Evolutionary conservation across 2,113 vertebrate genomes (phyloP).

Genomic region (Notarius quadriscutis): DNA sequence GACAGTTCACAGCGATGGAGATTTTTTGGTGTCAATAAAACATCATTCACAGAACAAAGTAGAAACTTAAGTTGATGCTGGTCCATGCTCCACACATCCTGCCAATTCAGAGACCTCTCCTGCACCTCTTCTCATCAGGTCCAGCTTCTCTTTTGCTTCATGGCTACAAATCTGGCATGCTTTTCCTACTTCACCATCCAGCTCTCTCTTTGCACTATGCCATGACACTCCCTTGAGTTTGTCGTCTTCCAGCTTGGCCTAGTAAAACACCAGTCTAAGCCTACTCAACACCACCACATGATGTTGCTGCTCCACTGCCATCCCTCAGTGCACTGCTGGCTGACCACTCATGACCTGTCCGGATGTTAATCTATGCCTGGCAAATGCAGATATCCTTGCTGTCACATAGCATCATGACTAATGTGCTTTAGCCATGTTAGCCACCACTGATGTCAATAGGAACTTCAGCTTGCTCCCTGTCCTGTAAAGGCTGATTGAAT

Average conservation of each 20-base stretch:
- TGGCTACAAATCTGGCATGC: background rate
- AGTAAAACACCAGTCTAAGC: background rate
- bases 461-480: background rate
- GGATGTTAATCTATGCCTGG: background rate
- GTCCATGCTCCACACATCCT: background rate
- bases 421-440: background rate
- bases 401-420: background rate
- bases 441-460: too few species aligned
- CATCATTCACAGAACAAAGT: background rate
- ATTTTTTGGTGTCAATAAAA: background rate
- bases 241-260: background rate
- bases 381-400: background rate
- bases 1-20: background rate
- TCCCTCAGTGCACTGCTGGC: background rate
- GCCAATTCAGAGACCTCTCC: background rate
- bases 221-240: background rate
- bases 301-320: background rate
- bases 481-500: background rate
- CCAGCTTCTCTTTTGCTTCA: background rate
- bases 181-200: background rate
- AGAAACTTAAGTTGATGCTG: background rate
- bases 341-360: background rate
- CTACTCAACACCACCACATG: background rate
- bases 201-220: background rate
- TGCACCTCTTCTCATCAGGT: background rate